These are phyloP conservation scores for Metacarcinus magister DNA, from an alignment of 2,888 invertebrate species.

Conservation along the genomic window DNA sequence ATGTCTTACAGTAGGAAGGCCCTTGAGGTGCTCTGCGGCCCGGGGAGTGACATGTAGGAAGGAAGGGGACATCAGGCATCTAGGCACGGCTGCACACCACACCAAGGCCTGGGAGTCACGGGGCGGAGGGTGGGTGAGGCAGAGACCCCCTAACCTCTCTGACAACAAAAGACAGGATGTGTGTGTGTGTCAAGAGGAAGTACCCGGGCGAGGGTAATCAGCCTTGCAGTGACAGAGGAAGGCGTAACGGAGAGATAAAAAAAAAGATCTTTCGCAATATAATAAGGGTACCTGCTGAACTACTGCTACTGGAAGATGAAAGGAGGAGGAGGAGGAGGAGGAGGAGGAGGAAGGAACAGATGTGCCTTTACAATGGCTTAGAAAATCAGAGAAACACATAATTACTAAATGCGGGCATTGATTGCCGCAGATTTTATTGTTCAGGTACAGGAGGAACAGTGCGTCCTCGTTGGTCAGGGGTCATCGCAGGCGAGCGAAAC, in stretches of 20 bases:
- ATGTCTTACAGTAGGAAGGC: background rate
- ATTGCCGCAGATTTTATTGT: background rate
- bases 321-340: background rate
- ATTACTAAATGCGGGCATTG: background rate
- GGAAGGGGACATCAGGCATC: background rate
- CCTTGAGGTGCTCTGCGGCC: background rate
- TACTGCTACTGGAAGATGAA: background rate
- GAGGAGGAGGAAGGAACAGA: background rate
- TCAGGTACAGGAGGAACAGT: background rate
- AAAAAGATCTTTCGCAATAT: background rate
- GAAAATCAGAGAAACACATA: background rate
- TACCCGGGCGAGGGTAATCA: background rate
- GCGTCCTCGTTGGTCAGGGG: background rate
- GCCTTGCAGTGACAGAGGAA: background rate
- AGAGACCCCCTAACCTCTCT: constrained; percentile 5
- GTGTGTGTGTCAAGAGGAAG: background rate
- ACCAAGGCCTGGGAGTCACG: background rate
- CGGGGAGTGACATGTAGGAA: too few species aligned
- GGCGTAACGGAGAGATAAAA: background rate
- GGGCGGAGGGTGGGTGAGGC: background rate
- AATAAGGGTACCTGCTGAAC: background rate
- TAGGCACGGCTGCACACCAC: background rate
- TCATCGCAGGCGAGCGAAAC: background rate
- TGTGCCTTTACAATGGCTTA: background rate
- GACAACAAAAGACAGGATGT: background rate